Evolutionary conservation across 1,140 invertebrate genomes (phyloP).

Genomic region (Megalopta genalis): DNA sequence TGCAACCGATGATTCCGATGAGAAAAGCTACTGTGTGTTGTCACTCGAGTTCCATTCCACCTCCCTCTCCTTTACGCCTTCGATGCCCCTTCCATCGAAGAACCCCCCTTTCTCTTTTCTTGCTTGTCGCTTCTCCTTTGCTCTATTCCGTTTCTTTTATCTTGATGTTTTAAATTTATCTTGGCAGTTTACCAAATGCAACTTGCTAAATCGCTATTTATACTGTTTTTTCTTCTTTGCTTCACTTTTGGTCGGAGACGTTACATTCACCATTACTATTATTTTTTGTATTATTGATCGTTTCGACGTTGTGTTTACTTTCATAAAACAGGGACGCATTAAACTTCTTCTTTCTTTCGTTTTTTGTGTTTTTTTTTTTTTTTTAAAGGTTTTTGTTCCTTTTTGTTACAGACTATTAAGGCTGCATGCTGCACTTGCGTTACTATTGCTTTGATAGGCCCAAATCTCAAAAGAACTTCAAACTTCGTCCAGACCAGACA

Average conservation of each 20-base stretch:
- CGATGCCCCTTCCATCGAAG: slow-evolving; percentile 3
- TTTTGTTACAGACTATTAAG: slow-evolving; percentile 69
- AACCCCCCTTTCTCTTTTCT: background rate
- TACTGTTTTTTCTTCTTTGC: slow-evolving; percentile 55
- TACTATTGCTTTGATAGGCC: slow-evolving; percentile 78
- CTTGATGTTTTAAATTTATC: slow-evolving; percentile 68
- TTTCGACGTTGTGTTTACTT: slow-evolving; percentile 64
- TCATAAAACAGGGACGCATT: slow-evolving; percentile 74
- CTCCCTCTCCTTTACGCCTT: background rate
- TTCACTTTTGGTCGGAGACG: slow-evolving; percentile 66
- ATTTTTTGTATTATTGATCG: slow-evolving; percentile 35
- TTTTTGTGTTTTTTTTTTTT: background rate
- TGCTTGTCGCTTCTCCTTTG: no score
- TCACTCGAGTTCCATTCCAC: slow-evolving; percentile 58
- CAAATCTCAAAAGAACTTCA: slow-evolving; percentile 68
- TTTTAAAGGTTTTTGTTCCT: slow-evolving; percentile 8
- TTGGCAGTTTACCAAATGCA: slow-evolving; percentile 78
- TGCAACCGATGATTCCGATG: slow-evolving; percentile 66
- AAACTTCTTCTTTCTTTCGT: slow-evolving; percentile 41
- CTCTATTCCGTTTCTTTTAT: slow-evolving; percentile 40
- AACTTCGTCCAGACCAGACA: slow-evolving; percentile 44
- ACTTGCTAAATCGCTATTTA: slow-evolving; percentile 74
- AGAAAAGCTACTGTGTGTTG: slow-evolving; percentile 66
- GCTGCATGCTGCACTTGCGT: slow-evolving; percentile 70
- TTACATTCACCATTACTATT: slow-evolving; percentile 56